Percentiles rank a stretch among this genome's conserved stretches.
These are phyloP conservation scores for Camponotus floridanus DNA, from an alignment of 1,140 invertebrate genomes.

Conservation along the genomic window DNA sequence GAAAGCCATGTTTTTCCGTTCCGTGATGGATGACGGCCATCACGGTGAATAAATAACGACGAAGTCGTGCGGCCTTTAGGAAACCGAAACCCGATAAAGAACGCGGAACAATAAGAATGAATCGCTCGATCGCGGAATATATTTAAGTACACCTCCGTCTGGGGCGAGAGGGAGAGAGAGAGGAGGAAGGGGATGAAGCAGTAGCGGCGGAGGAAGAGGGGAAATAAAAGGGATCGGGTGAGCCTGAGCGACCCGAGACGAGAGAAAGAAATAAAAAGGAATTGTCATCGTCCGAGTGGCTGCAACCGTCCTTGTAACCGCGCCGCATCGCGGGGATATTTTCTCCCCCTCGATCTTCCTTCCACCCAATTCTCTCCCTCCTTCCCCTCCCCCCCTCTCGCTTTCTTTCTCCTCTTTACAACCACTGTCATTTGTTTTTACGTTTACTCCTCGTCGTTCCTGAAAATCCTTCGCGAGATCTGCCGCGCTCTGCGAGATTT, in stretches of 20 bases:
- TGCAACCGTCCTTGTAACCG: slow-evolving; percentile 72
- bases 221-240: slow-evolving; percentile 66
- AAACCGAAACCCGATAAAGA: slow-evolving; percentile 16
- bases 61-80: not conserved
- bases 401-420: slow-evolving; percentile 67
- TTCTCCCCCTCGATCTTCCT: not conserved
- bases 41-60: slow-evolving; percentile 51
- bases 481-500: slow-evolving; percentile 66
- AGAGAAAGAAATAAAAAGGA: slow-evolving; percentile 79
- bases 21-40: slow-evolving; percentile 17
- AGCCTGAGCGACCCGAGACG: slow-evolving; percentile 57
- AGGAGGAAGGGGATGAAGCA: not conserved
- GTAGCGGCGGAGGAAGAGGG: not conserved
- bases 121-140: slow-evolving; percentile 42
- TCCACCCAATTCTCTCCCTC: not conserved
- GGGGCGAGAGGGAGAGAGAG: not conserved
- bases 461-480: slow-evolving; percentile 71
- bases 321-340: slow-evolving; percentile 18
- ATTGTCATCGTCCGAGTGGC: slow-evolving; percentile 80
- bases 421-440: slow-evolving; percentile 78
- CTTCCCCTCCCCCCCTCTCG: not conserved
- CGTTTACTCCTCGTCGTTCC: slow-evolving; percentile 72
- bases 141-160: slow-evolving; percentile 32
- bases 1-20: too few relatives aligned
- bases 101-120: slow-evolving; percentile 43